Base-by-base conservation (phyloP, 2,113 vertebrate genomes). In the Chitala chitala region DNA sequence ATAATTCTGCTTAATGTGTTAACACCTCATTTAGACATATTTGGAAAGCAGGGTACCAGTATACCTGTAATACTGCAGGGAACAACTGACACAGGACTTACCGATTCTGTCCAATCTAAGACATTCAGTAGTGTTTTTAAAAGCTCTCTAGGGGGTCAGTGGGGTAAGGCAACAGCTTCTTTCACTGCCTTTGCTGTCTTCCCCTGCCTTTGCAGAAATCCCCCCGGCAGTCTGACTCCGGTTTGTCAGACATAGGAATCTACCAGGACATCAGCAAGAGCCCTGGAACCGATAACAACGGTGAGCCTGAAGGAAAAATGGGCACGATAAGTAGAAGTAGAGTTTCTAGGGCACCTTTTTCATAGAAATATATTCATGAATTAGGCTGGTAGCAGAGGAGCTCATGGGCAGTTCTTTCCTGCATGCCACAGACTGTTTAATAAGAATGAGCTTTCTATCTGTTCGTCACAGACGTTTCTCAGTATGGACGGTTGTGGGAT, bases 241-340 rank as follows among this genome's bases (percentile, higher is more conserved):
- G 84, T 29, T 53, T 83, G 40, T 63, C 85, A 24, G 93, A 95
- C 71, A 46, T 92, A 75, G 94, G 92, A 4, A 89, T 98, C 88
- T 99, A 98, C 84, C 92, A 95, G 84, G 89, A 87, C 55, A 44
- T 85, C 74, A 69, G 68, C 56, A 82, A 53, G 54, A 84, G 12
- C 26, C 55, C 79, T 70, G 84, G 64, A 66, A n/a, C 65, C 36
- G 83, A 87, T 46, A 59, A 82, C 75, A 78, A 24, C 80, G 88
- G 90, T 92, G 74, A 88, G 85, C 73, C 64, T n/a, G 7, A 29
- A n/a, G n/a, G n/a, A n/a, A n/a, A n/a, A n/a, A n/a, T n/a, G n/a
- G n/a, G n/a, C n/a, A n/a, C n/a, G n/a, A n/a, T n/a, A n/a, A n/a
- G n/a, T n/a, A n/a, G n/a, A n/a, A n/a, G n/a, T n/a, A n/a, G n/a